A percentile compares a stretch with the other conserved stretches of the same genome.
These are phyloP conservation scores for Galeopterus variegatus DNA, from an alignment of 2,113 vertebrate genomes.

Conservation along the genomic window DNA sequence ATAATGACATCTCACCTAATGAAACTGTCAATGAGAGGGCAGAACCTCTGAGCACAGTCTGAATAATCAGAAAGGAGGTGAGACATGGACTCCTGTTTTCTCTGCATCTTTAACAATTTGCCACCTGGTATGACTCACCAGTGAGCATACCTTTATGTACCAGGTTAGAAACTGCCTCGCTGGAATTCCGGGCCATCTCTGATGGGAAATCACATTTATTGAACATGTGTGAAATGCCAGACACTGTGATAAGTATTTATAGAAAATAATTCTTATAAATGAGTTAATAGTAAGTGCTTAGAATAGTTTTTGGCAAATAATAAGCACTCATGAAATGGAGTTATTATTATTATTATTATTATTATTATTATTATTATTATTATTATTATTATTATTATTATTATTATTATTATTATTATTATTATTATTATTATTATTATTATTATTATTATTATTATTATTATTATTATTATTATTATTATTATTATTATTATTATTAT, in stretches of 20 bases:
- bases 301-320: background rate
- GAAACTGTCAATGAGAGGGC: slow-evolving; percentile 56
- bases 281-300: slow-evolving; percentile 10
- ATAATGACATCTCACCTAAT: slow-evolving; percentile 69
- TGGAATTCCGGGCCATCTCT: background rate
- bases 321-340: background rate
- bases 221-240: background rate
- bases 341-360: background rate
- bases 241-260: background rate
- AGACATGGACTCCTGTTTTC: background rate
- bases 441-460: background rate
- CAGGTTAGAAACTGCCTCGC: background rate
- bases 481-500: background rate
- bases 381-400: background rate
- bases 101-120: background rate
- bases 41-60: slow-evolving; percentile 32
- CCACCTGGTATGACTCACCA: background rate
- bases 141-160: background rate
- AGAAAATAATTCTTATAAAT: slow-evolving; percentile 3
- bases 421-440: background rate
- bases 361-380: background rate
- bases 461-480: background rate
- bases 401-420: background rate
- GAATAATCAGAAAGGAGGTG: slow-evolving; percentile 51
- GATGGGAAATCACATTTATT: background rate